Percentiles rank a stretch among this genome's conserved stretches.
Conservation (phyloP, 2,888 invertebrate genomes). For the Elysia crispata region DNA sequence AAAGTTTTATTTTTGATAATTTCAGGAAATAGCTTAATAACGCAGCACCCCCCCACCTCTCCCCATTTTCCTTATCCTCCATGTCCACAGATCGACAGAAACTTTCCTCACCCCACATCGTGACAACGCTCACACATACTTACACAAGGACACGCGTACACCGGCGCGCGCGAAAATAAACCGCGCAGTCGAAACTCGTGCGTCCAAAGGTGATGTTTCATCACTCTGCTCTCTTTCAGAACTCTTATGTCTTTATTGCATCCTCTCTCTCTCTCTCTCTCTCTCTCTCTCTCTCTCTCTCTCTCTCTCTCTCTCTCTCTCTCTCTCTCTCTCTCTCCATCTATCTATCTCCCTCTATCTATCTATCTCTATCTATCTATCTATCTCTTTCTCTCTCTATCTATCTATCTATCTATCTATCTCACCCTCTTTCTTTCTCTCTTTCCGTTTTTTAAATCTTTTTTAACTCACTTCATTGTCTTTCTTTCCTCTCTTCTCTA, state of each 20-base stretch:
- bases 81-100: not conserved
- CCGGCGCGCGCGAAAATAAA: too few relatives aligned
- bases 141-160: too few relatives aligned
- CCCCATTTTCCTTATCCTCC: not conserved
- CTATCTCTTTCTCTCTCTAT: not conserved
- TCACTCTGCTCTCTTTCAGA: not conserved
- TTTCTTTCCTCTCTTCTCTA: too few relatives aligned
- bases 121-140: too few relatives aligned
- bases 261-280: constrained; percentile 12
- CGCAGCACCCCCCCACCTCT: constrained; percentile 20
- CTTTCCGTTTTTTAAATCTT: not conserved
- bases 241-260: not conserved
- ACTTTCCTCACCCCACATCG: not conserved
- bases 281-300: constrained; percentile 34
- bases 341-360: not conserved
- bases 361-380: constrained; percentile 27
- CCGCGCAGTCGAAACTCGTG: too few relatives aligned
- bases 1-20: too few relatives aligned
- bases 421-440: not conserved
- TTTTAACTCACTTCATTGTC: not conserved
- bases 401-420: not conserved
- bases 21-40: too few relatives aligned
- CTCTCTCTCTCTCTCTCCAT: not conserved
- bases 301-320: constrained; percentile 15
- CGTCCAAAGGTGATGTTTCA: too few relatives aligned